Base-by-base conservation (phyloP, 2,888 invertebrate genomes). In the Ochropleura leucogaster region DNA sequence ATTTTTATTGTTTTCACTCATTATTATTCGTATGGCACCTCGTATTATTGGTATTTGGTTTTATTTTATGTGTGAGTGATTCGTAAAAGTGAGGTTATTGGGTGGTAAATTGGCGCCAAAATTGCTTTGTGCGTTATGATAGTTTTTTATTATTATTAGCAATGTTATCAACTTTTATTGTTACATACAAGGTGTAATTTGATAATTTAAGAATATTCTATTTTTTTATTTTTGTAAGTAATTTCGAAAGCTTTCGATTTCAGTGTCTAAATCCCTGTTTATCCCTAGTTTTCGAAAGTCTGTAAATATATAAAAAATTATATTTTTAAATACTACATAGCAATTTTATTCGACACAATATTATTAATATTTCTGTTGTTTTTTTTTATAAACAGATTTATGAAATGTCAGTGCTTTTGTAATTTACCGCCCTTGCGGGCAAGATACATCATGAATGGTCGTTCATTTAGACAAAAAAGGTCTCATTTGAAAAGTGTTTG, bases 71-170 rank as follows among this genome's bases (percentile, higher is more conserved):
- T 65, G 44, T 10, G n/a, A 40, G 40, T 60, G 53, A 60, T 74
- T 57, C 68, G 20, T n/a, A 42, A 72, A 59, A 73, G 49, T 68
- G 59, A 68, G 69, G 55, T 68, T 63, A 55, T 67, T 76, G 62
- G n/a, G 14, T 16, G 20, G 44, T 53, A 44, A 65, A 76, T 66
- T 73, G 66, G 77, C 77, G 85, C 79, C 74, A 82, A 82, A 85
- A 77, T 64, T 46, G 30, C 40, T 10, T 3, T 63, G 14, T 49
- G 53, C 46, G 30, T 53, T 18, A 64, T 69, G 18, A 55, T 66
- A 14, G 14, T 70, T 46, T 57, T 44, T 74, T 46, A 46, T 16
- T 65, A 40, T 70, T 65, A 59, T 64, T 51, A 62, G 5, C 18
- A 63, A 49, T 62, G 0, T 59, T 63, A 47, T 59, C 6, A 30